Percentiles rank a stretch among this genome's conserved stretches.
These are phyloP conservation scores for Peribatodes rhomboidaria DNA, from an alignment of 2,888 invertebrate species.

Conservation along the genomic window DNA sequence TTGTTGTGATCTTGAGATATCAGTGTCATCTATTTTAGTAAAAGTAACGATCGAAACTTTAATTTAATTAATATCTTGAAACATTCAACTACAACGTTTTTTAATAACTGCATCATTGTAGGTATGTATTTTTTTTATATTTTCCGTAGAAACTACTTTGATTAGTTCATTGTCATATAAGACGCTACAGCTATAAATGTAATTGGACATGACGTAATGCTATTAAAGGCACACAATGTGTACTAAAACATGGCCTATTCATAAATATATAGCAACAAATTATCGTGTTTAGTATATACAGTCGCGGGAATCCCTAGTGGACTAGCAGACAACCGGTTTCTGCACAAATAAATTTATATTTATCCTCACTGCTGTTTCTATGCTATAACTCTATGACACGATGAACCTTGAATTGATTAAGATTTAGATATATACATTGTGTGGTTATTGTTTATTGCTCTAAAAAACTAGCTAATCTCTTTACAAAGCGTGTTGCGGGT, in stretches of 20 bases:
- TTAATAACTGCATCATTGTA: background rate
- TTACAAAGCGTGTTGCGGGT: too few relatives aligned
- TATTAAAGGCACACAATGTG: conserved; percentile 33
- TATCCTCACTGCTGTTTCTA: conserved; percentile 4
- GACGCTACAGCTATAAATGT: background rate
- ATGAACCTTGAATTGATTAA: background rate
- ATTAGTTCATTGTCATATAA: background rate
- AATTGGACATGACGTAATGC: conserved; percentile 27
- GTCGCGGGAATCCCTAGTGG: conserved; percentile 31
- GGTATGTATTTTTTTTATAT: background rate
- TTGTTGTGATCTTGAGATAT: background rate
- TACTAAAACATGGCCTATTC: conserved; percentile 6
- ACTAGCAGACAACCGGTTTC: conserved; percentile 17
- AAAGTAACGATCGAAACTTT: background rate
- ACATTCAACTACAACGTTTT: background rate
- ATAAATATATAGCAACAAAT: conserved; percentile 1
- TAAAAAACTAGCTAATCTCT: background rate
- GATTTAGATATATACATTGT: background rate
- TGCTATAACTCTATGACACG: background rate
- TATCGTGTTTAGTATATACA: conserved; percentile 1
- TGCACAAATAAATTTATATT: conserved; percentile 12
- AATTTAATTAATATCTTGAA: background rate
- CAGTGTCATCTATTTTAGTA: background rate
- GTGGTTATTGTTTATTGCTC: background rate
- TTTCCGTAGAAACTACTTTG: background rate